phyloP scores from a whole-genome alignment of 2,797 vertebrate genomes.

The Orientallactaga sibirica region DNA sequence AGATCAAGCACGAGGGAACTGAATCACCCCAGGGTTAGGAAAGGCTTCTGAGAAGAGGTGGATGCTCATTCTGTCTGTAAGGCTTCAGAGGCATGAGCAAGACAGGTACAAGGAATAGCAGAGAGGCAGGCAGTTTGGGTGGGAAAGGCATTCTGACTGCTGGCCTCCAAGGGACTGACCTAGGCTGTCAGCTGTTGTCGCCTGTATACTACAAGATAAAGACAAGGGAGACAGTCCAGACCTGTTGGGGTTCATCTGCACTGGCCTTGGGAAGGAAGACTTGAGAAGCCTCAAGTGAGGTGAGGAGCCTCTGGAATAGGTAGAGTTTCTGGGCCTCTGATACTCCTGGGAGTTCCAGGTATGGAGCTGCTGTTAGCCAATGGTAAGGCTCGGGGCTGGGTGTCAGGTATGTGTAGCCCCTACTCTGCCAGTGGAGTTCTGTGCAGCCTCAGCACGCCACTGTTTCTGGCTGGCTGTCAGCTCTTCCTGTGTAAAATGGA shows the following conservation, averaged over 20 bases:
- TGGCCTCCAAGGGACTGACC: not conserved
- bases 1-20: not conserved
- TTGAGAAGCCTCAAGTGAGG: not conserved
- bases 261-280: not conserved
- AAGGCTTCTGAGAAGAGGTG: constrained; percentile 26
- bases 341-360: not conserved
- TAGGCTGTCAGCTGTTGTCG: not conserved
- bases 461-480: not conserved
- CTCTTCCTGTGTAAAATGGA: constrained; percentile 13
- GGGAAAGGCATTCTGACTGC: not conserved
- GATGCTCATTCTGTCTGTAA: not conserved
- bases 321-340: not conserved
- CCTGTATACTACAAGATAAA: not conserved
- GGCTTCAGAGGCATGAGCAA: not conserved
- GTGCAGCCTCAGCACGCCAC: not conserved
- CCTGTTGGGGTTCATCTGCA: not conserved
- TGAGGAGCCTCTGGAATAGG: not conserved
- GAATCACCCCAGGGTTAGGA: not conserved
- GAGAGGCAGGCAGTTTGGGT: not conserved
- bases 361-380: not conserved
- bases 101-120: not conserved
- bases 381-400: not conserved
- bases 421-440: not conserved
- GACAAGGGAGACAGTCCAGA: not conserved
- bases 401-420: not conserved